Conservation (phyloP, 2,888 invertebrate genomes). For the Ormia ochracea region DNA sequence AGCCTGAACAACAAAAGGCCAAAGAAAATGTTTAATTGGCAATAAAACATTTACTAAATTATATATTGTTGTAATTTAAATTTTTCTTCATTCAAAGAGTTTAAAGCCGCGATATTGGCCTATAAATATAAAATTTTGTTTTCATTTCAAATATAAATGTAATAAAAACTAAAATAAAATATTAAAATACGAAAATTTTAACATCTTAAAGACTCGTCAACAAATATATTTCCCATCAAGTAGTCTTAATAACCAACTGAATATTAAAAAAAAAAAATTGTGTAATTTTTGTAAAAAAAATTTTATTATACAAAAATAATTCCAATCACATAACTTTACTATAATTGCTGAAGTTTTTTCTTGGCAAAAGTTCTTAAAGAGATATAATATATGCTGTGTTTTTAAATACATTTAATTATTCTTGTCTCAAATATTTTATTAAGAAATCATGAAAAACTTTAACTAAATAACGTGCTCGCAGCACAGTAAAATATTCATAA, state of each 20-base stretch:
- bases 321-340: constrained; percentile 38
- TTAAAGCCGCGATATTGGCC: too few species aligned
- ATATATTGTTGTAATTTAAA: not conserved
- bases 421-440: constrained; percentile 53
- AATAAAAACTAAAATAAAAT: too few species aligned
- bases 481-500: not conserved
- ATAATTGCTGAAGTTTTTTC: constrained; percentile 55
- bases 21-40: constrained; percentile 33
- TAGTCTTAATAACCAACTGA: not conserved
- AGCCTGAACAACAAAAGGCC: constrained; percentile 39
- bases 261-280: not conserved
- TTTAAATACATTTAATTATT: constrained; percentile 31
- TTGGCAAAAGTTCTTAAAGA: not conserved
- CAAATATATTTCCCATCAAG: too few species aligned
- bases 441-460: constrained; percentile 51
- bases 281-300: not conserved
- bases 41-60: not conserved
- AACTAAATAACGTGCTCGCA: not conserved
- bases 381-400: too few species aligned
- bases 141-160: too few species aligned
- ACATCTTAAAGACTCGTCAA: too few species aligned
- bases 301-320: constrained; percentile 15
- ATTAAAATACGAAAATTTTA: too few species aligned
- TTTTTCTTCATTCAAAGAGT: not conserved
- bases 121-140: too few species aligned